Evolutionary conservation across 2,797 vertebrate species (phyloP).

Genomic region (Ispidina picta): DNA sequence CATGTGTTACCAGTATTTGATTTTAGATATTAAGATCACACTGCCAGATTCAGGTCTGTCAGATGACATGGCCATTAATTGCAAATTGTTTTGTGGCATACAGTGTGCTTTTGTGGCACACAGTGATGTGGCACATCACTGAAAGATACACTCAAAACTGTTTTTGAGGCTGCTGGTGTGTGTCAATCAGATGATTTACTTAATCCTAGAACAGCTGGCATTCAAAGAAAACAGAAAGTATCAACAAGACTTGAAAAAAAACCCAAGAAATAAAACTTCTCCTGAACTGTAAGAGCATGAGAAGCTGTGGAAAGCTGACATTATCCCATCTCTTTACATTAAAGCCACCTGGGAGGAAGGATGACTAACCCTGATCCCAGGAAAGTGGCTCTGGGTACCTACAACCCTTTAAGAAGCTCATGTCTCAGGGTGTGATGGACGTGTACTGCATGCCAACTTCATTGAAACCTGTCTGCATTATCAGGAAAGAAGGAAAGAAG

Average conservation of each 20-base stretch:
- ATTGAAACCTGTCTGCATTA: not conserved
- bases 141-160: not conserved
- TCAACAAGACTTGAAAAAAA: not conserved
- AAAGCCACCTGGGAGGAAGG: not conserved
- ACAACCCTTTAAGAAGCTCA: not conserved
- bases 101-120: too few species aligned
- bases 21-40: not conserved
- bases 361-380: not conserved
- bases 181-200: not conserved
- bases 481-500: not conserved
- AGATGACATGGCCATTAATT: not conserved
- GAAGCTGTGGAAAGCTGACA: not conserved
- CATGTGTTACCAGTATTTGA: not conserved
- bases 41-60: not conserved
- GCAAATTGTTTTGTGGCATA: too few species aligned
- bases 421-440: not conserved
- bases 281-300: not conserved
- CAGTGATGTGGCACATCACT: not conserved
- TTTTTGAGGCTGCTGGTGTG: fast-evolving
- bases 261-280: not conserved
- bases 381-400: not conserved
- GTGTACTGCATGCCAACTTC: not conserved
- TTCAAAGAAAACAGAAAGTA: not conserved
- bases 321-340: not conserved
- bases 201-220: not conserved